Percentiles rank a stretch among this genome's conserved stretches.
These are phyloP conservation scores for Euplagia quadripunctaria DNA, from an alignment of 2,888 invertebrate species.

Conservation along the genomic window DNA sequence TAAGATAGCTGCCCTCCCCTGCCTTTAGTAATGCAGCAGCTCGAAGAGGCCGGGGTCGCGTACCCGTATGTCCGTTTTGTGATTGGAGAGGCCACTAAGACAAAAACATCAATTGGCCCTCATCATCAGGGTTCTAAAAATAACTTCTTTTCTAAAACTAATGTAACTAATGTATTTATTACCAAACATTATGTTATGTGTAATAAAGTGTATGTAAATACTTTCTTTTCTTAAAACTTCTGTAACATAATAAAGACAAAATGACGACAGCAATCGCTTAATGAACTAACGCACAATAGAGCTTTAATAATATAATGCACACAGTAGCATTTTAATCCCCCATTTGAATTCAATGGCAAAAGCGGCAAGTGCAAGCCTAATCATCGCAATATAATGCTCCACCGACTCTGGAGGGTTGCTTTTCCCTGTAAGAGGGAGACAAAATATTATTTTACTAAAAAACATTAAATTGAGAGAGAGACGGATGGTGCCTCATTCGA, in stretches of 20 bases:
- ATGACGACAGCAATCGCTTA: constrained; percentile 77
- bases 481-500: constrained; percentile 70
- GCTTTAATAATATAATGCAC: constrained; percentile 84
- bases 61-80: no score
- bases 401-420: constrained; percentile 75
- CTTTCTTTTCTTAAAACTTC: constrained; percentile 22
- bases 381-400: constrained; percentile 87
- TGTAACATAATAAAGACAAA: constrained; percentile 58
- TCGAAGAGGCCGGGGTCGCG: no score
- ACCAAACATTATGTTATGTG: constrained; percentile 28
- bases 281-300: constrained; percentile 82
- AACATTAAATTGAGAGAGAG: constrained; percentile 56
- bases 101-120: no score
- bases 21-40: no score
- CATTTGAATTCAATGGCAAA: constrained; percentile 85
- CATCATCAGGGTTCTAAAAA: no score
- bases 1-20: no score
- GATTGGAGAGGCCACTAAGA: no score
- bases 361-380: constrained; percentile 84
- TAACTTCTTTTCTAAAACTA: neutral
- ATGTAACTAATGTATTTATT: no score
- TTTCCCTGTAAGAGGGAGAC: constrained; percentile 69
- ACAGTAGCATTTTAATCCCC: constrained; percentile 82
- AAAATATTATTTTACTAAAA: constrained; percentile 46
- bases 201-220: neutral